Evolutionary conservation across 1,140 invertebrate species (phyloP).

Genomic region (Drosophila elegans): DNA sequence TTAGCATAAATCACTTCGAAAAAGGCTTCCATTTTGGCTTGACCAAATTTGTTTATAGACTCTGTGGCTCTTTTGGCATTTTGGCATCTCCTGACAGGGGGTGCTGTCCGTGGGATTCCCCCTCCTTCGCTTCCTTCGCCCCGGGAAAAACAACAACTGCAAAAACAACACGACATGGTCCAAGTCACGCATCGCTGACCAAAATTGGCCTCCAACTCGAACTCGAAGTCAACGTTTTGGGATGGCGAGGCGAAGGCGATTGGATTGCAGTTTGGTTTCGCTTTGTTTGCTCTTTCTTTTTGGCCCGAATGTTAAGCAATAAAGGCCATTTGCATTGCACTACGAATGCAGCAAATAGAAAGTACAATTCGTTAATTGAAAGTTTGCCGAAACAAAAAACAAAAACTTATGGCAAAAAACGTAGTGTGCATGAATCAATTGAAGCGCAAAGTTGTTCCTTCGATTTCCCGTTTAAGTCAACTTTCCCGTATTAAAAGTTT

Average conservation of each 20-base stretch:
- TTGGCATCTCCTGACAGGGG: conserved; percentile 71
- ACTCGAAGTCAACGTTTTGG: conserved; percentile 26
- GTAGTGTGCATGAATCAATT: conserved; percentile 32
- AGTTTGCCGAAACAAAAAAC: conserved; percentile 46
- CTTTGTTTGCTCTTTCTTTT: conserved; percentile 44
- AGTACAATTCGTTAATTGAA: conserved; percentile 81
- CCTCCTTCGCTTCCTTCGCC: conserved; percentile 8
- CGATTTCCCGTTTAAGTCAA: conserved; percentile 37
- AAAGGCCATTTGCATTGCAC: conserved; percentile 72
- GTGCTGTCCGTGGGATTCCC: conserved; percentile 1
- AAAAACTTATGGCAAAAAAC: conserved; percentile 14
- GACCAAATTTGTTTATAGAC: conserved; percentile 83
- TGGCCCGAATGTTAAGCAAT: conserved; percentile 69
- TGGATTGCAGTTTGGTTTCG: conserved; percentile 28
- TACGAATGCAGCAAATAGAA: conserved; percentile 65
- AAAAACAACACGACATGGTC: conserved; percentile 69
- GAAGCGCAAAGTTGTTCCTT: conserved; percentile 45
- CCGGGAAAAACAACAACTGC: conserved; percentile 11
- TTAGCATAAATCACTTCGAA: conserved; percentile 83
- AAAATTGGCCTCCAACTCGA: conserved; percentile 68
- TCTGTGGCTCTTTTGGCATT: conserved; percentile 76
- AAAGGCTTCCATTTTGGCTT: conserved; percentile 81
- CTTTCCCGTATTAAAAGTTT: conserved; percentile 29
- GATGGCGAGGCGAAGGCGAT: conserved; percentile 40
- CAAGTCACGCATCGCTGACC: conserved; percentile 82